phyloP scores from a whole-genome alignment of 1,140 invertebrate genomes.

The Aphaenogaster rudis region DNA sequence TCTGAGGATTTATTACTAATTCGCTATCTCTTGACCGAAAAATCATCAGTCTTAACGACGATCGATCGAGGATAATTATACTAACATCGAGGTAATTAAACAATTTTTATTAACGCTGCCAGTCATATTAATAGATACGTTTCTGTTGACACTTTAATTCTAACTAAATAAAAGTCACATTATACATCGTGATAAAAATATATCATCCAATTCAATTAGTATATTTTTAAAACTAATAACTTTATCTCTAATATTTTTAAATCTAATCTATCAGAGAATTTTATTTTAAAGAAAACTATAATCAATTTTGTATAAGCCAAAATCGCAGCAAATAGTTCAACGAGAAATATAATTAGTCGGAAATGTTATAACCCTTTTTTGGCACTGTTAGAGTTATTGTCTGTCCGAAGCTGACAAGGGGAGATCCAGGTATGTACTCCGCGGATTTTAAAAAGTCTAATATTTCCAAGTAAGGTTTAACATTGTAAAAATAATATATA shows the following conservation, averaged over 20 bases:
- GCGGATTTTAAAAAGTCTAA: too few relatives aligned
- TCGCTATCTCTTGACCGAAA: neutral
- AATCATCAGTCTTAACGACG: neutral
- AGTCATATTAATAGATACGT: neutral
- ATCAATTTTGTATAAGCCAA: neutral
- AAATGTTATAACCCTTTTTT: neutral
- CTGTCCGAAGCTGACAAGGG: neutral
- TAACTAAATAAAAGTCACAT: neutral
- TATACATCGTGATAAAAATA: neutral
- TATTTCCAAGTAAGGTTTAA: too few relatives aligned
- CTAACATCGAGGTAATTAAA: neutral
- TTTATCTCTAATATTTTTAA: neutral
- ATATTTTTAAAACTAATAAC: conserved; percentile 5
- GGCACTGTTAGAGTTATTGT: neutral
- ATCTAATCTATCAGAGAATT: neutral
- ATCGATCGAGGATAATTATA: conserved; percentile 18
- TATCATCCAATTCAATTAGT: neutral
- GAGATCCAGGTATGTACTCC: too few relatives aligned
- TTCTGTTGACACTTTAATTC: neutral
- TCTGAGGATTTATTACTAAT: conserved; percentile 7
- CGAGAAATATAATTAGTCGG: neutral
- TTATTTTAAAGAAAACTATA: neutral
- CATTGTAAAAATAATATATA: too few relatives aligned
- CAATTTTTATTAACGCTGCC: neutral
- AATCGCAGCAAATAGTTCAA: neutral